Evolutionary conservation across 2,113 vertebrate species (phyloP), one percentile per base, ranked within the genome.

Genomic region (Neomonachus schauinslandi): DNA sequence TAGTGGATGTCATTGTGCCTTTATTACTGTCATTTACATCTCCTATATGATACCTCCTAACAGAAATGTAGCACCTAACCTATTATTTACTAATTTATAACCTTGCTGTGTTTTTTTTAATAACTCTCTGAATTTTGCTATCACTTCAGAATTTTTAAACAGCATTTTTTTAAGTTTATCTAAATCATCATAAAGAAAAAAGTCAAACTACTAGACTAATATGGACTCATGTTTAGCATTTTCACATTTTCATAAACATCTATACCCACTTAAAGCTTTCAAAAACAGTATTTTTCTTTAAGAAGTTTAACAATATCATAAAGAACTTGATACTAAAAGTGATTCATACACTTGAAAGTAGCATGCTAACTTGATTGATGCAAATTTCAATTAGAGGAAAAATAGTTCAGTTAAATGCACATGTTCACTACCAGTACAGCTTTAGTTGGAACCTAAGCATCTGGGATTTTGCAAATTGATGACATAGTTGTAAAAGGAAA

Each of bases 361-460:
- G 18, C 46, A 36, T 74, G 57, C 28, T 80, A 95, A 61, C 89
- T 16, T 91, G 53, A 95, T 22, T 49, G 53, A 79, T 94, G 15
- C 15, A 72, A 72, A 95, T 89, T 94, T 92, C 24, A 96, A 61
- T 92, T 86, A 55, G 14, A 72, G 46, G 11, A 42, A 92, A 96
- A 31, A 39, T 39, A 67, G 26, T 90, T 89, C 36, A 36, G 11
- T 79, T 94, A 86, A 83, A 69, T 80, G 16, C 21, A 69, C 4
- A 76, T 57, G 85, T 84, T n/a, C 84, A 59, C 9, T 83, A 59
- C 61, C 11, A 79, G 24, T 49, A 67, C 7, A 74, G 33, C 72
- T 77, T 92, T 42, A 84, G 10, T 36, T 31, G 28, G 26, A 88
- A 92, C 2, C 10, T 55, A 39, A 80, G 31, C 19, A 83, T 36